Evolutionary conservation across 2,797 vertebrate genomes (phyloP).

Genomic region (Ciconia nigra): DNA sequence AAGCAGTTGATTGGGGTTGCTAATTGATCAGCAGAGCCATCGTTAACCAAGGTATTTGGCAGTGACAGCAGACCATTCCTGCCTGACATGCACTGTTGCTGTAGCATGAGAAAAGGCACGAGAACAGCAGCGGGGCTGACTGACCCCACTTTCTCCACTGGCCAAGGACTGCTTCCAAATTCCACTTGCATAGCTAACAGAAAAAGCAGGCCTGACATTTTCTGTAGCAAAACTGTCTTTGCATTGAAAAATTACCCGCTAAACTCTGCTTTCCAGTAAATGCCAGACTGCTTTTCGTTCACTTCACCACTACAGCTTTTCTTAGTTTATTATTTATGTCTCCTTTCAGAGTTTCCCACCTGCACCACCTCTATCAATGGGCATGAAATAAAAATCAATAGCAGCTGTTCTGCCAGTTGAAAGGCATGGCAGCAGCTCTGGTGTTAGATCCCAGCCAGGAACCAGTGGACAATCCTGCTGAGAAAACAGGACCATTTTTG

Average conservation of each 20-base stretch:
- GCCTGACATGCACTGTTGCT: accelerated
- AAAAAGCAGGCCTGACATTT: not conserved
- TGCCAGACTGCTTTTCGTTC: not conserved
- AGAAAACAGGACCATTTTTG: not conserved
- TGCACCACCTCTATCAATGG: conserved; percentile 4
- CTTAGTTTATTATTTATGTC: conserved; percentile 35
- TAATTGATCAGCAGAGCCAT: not conserved
- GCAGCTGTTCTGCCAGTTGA: not conserved
- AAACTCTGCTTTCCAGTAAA: conserved; percentile 11
- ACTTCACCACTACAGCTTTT: not conserved
- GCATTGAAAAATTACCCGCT: not conserved
- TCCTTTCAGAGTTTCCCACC: not conserved
- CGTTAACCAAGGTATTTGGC: accelerated
- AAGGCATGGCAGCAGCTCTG: not conserved
- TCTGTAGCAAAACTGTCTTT: not conserved
- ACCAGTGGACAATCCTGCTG: not conserved
- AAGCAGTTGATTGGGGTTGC: not conserved
- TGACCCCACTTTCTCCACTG: not conserved
- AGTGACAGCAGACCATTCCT: not conserved
- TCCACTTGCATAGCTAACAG: not conserved
- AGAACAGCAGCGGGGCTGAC: not conserved
- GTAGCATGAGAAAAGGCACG: not conserved
- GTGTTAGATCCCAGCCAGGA: not conserved
- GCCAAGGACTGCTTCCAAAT: not conserved
- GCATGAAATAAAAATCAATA: conserved; percentile 28